Evolutionary conservation across 2,888 invertebrate genomes (phyloP).

Genomic region (Trichopoda pennipes): DNA sequence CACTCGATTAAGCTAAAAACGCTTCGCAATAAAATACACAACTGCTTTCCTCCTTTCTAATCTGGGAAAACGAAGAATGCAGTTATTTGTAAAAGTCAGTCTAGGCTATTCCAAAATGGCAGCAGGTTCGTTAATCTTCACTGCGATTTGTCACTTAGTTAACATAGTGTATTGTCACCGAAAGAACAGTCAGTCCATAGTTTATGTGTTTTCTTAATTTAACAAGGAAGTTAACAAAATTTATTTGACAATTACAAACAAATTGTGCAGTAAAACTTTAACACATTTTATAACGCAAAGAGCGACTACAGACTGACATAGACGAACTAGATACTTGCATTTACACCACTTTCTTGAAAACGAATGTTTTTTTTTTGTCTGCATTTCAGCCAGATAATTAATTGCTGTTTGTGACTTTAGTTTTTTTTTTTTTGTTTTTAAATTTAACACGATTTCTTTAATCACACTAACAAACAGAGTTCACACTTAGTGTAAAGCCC

Average conservation of each 20-base stretch:
- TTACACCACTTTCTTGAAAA: neutral
- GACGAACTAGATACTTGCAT: neutral
- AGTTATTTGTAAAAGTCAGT: neutral
- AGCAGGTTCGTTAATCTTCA: neutral
- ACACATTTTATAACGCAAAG: neutral
- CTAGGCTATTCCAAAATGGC: neutral
- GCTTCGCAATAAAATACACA: too few relatives aligned
- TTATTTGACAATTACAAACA: slow-evolving; percentile 38
- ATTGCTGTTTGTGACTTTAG: slow-evolving; percentile 51
- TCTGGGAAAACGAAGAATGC: neutral
- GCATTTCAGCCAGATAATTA: slow-evolving; percentile 43
- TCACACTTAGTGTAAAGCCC: neutral
- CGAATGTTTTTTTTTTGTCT: neutral
- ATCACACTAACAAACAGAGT: neutral
- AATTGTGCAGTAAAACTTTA: slow-evolving; percentile 9
- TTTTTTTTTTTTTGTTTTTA: too few relatives aligned
- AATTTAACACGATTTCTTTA: slow-evolving; percentile 10
- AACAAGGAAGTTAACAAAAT: slow-evolving; percentile 30
- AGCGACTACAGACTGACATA: neutral
- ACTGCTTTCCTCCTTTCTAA: too few relatives aligned
- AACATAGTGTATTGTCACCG: slow-evolving; percentile 25
- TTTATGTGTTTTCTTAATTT: slow-evolving; percentile 35
- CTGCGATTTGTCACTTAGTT: slow-evolving; percentile 9
- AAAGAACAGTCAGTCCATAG: slow-evolving; percentile 8
- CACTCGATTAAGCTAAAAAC: too few relatives aligned